These are phyloP conservation scores for Macaria notata DNA, from an alignment of 2,888 invertebrate genomes.

Conservation along the genomic window DNA sequence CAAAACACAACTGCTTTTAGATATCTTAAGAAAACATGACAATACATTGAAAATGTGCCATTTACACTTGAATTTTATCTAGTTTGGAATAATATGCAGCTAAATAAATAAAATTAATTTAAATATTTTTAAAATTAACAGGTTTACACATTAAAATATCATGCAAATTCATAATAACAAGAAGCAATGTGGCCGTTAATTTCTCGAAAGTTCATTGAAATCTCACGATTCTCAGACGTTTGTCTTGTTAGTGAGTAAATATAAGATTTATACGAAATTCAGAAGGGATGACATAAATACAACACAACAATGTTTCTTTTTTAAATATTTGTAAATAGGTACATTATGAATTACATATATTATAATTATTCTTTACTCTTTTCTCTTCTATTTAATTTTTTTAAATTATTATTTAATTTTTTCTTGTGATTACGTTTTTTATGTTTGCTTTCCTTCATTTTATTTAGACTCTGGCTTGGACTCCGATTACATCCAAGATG, in stretches of 20 bases:
- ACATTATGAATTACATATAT: too few species aligned
- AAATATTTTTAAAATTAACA: too few species aligned
- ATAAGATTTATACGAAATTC: not conserved
- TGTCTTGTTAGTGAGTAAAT: too few species aligned
- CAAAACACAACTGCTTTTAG: too few species aligned
- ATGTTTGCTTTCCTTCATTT: constrained; percentile 46
- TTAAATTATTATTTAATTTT: constrained; percentile 7
- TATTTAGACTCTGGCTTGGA: constrained; percentile 85
- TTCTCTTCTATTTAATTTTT: not conserved
- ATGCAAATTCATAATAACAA: not conserved
- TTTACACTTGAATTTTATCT: too few species aligned
- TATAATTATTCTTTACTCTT: too few species aligned
- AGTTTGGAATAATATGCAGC: too few species aligned
- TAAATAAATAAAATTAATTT: too few species aligned
- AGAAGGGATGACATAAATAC: not conserved
- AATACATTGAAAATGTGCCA: too few species aligned
- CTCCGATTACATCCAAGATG: constrained; percentile 83
- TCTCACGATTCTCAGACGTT: too few species aligned
- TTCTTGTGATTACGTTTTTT: constrained; percentile 35
- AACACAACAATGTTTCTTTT: not conserved
- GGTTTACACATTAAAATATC: not conserved
- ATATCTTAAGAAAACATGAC: too few species aligned
- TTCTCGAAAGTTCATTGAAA: too few species aligned
- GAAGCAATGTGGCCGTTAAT: not conserved
- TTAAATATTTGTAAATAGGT: not conserved